Evolutionary conservation across 37 sponge, comb jelly and placozoan species (phyloP), one percentile per base, ranked within the genome.

Genomic region (Crambe crambe): DNA sequence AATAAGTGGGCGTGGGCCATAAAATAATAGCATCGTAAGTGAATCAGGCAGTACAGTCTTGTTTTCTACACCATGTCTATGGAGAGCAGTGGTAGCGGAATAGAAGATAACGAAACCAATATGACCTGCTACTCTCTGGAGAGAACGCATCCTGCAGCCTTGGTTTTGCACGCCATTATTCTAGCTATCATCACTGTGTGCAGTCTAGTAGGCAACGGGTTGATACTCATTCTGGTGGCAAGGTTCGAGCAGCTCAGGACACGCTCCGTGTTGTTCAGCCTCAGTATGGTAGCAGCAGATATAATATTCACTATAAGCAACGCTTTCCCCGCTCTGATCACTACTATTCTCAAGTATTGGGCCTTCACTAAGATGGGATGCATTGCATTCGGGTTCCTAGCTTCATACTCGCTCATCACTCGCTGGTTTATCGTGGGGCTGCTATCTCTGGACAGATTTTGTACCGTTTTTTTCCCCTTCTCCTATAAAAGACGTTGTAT

Each of bases 361-460:
- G 18, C 29, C 39, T 83, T 83, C 34, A 42, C 42, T 0, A 35
- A 51, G 0, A 32, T 0, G 0, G 76, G 76, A 54, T 83, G 84
- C 58, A 37, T 20, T 23, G 58, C 56, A 12, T 75, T 75, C 36
- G 84, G 84, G 5, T 32, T 75, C 22, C 66, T 83, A 15, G 65
- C 47, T 29, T 51, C 67, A 21, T 2, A 75, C 23, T 75, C 75
- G n/a, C 23, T 83, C 26, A 58, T 63, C 27, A 68, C 69, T 32
- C 54, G 73, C 22, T 83, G 84, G 84, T 20, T 83, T 4, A 10
- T 66, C 5, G 64, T 83, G 69, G 69, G 61, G 22, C 47, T 83
- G 22, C 31, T 83, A 30, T 65, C 54, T 18, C n/a, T 83, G 1
- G 84, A 83, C 67, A 27, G 76, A 29, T 74, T 83, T 76, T 63